Percentiles rank a stretch among this genome's conserved stretches.
These are phyloP conservation scores for Pristionchus arcanus DNA, from an alignment of 2,888 invertebrate species.

Conservation along the genomic window DNA sequence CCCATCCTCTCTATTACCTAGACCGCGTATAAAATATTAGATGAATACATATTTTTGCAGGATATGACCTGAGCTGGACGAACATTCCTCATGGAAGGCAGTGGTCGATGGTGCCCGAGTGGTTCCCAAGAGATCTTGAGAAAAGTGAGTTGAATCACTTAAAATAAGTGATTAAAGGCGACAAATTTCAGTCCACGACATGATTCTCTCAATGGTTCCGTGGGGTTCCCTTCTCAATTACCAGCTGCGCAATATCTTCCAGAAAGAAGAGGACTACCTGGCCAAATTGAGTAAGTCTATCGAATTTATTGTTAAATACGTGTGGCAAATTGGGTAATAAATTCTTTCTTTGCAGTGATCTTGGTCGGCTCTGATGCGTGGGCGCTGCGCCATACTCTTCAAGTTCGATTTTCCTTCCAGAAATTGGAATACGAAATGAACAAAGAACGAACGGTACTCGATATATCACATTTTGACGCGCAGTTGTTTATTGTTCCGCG, in stretches of 20 bases:
- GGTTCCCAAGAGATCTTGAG: background rate
- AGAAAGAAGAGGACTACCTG: background rate
- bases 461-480: background rate
- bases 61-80: too few species aligned
- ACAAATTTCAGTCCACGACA: background rate
- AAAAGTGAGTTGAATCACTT: background rate
- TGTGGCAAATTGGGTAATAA: background rate
- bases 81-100: background rate
- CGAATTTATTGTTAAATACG: background rate
- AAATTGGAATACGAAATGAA: background rate
- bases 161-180: background rate
- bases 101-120: background rate
- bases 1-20: too few species aligned
- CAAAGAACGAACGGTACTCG: background rate
- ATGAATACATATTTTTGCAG: background rate
- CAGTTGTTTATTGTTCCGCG: too few species aligned
- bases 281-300: background rate
- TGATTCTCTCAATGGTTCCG: background rate
- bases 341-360: background rate
- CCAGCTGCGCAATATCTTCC: background rate
- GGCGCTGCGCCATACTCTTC: background rate
- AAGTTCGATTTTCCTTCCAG: background rate
- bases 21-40: too few species aligned
- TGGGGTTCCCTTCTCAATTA: background rate
- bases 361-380: background rate